Evolutionary conservation across 2,797 vertebrate genomes (phyloP), one percentile per base, ranked within the genome.

Genomic region (Catostomus latipinnis): DNA sequence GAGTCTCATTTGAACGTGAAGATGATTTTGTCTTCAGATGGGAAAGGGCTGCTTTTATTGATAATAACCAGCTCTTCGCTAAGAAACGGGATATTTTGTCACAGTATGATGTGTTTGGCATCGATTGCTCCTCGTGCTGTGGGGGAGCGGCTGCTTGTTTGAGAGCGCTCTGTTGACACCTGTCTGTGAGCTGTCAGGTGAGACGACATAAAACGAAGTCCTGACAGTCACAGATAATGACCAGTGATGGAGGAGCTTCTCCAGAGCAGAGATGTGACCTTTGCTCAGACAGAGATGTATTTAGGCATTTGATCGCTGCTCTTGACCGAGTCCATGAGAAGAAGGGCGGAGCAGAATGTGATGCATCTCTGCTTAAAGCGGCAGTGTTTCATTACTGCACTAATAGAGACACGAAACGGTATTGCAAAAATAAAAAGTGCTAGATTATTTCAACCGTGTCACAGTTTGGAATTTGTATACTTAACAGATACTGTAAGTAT

Each of bases 201-300:
- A 91, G 86, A 86, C 82, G 81, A 83, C 86, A 91, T 91, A 91
- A 91, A 84, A 86, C 53, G n/a, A 49, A 66, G 74, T 85, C 85
- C 84, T 90, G 89, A 92, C 90, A 91, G 83, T 81, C 74, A 80
- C 71, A 70, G 50, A 83, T 88, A 91, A 91, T 88, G 88, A 90
- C 78, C 61, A 63, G 78, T 89, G 58, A 81, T 74, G 76, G 70
- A 87, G 81, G 80, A 81, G 68, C 69, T 60, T 45, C 0, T 72
- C 9, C 57, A 84, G 84, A 57, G 49, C 61, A 72, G 73, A 53
- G 22, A 43, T 48, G 68, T 84, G 85, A 87, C 86, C 86, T 87
- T 83, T 84, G 16, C 69, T 53, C 49, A 68, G 54, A 73, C 50
- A 50, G 48, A 80, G 60, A 78, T 58, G n/a, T 22, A 65, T 81